phyloP scores from a whole-genome alignment of 2,113 vertebrate species.

The Thinocorus orbignyianus region DNA sequence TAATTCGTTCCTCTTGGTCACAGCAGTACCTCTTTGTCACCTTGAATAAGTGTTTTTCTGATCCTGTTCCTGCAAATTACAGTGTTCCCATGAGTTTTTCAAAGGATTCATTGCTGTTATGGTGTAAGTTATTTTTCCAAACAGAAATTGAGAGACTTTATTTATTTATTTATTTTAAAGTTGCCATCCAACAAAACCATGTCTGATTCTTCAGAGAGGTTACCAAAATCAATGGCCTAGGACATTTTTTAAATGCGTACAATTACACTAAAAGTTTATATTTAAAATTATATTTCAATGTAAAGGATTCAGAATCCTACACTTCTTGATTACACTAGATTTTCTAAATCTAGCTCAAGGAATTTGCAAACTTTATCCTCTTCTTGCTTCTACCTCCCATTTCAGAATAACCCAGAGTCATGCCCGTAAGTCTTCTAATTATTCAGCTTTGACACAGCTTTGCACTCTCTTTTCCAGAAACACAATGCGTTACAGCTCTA shows the following conservation, averaged over 20 bases:
- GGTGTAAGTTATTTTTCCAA: neutral
- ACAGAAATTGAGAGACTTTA: neutral
- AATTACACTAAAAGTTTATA: neutral
- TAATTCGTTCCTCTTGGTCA: neutral
- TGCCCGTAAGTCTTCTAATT: neutral
- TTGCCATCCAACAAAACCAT: neutral
- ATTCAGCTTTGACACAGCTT: accelerated
- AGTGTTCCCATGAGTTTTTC: neutral
- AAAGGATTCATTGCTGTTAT: neutral
- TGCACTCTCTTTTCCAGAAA: neutral
- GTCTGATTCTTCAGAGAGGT: neutral
- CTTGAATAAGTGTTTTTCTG: neutral
- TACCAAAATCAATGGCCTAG: neutral
- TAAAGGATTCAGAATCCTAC: neutral
- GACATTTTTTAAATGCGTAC: neutral
- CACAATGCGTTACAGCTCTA: neutral
- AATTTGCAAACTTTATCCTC: neutral
- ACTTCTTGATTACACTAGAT: neutral
- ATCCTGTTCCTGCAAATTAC: neutral
- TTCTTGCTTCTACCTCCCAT: neutral
- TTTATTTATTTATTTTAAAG: neutral
- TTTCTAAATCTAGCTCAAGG: neutral
- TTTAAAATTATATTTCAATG: neutral
- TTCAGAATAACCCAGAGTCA: neutral
- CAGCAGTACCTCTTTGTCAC: neutral